Base-by-base conservation (phyloP, 2,888 invertebrate species). In the Netelia inedita region DNA sequence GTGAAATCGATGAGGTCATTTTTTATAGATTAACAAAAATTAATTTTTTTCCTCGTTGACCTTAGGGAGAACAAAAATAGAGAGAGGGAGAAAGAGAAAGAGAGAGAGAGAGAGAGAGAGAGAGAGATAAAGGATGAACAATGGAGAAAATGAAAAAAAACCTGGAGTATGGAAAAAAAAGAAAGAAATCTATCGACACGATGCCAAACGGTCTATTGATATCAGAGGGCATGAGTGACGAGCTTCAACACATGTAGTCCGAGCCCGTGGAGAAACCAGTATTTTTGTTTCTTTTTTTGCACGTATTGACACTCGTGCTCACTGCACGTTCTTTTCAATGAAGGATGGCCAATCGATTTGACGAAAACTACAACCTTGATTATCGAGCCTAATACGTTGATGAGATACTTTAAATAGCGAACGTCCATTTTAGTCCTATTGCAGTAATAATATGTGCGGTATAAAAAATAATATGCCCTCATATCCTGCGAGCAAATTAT, bases 101-200 rank as follows among this genome's bases (percentile, higher is more conserved):
- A 35, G 71, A 41, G 23, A 41, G 50, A 14, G 35, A 16, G 55
- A 68, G 43, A 78, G 16, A 1, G 11, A 1, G 46, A 1, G 68
- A 71, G 55, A 10, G 46, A 16, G 61, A 23, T 50, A 11, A 28
- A 55, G 41, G 53, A 63, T 55, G 53, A 11, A 72, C 69, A 59
- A 71, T 50, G 78, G 19, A 28, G 28, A 28, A 6, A 28, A 71
- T 76, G 55, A 9, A 83, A 50, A 50, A 74, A 23, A 66, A 43
- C 61, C 41, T 8, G 35, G 57, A 59, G 57, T 82, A 72, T 82
- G 87, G 88, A 88, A 88, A 86, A 88, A 87, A 88, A 68, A 88
- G 88, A 88, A 88, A 85, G 87, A 86, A 88, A 68, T 88, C 88
- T 65, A 9, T 41, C 65, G 65, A 35, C 16, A 19, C 41, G 11